Conservation (phyloP, 2,113 vertebrate species). For the Megaceryle maxima region DNA sequence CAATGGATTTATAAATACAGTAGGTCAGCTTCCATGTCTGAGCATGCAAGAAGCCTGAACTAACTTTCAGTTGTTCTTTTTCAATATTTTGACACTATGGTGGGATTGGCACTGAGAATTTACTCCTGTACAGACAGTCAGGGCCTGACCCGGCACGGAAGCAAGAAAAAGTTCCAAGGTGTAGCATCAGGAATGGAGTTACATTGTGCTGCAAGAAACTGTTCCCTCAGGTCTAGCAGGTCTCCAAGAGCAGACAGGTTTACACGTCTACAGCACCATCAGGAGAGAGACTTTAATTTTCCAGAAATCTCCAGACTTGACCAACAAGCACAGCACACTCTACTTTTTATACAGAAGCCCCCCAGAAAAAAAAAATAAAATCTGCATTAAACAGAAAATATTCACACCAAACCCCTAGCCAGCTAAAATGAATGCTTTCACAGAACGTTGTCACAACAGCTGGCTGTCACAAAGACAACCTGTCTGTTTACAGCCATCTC, state of each 20-base stretch:
- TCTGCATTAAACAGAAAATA: neutral
- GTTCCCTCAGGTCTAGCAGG: neutral
- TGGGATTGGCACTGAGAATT: neutral
- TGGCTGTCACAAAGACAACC: slow-evolving; percentile 7
- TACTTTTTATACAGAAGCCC: neutral
- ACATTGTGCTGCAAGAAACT: neutral
- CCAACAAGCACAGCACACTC: neutral
- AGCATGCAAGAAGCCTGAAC: neutral
- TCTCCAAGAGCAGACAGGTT: neutral
- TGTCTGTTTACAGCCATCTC: neutral
- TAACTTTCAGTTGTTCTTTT: neutral
- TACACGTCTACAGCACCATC: neutral
- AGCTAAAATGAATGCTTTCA: neutral
- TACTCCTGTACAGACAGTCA: neutral
- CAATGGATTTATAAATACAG: neutral
- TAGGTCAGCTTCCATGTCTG: neutral
- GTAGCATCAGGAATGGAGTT: neutral
- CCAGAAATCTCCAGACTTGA: neutral
- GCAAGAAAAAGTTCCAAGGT: neutral
- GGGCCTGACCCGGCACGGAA: neutral
- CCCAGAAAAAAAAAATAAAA: neutral
- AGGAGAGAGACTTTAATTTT: neutral
- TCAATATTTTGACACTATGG: neutral
- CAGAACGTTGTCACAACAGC: neutral
- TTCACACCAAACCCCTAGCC: neutral